A percentile compares a stretch with the other conserved stretches of the same genome.
These are phyloP conservation scores for Calliphora vicina DNA, from an alignment of 1,140 invertebrate genomes.

Conservation along the genomic window DNA sequence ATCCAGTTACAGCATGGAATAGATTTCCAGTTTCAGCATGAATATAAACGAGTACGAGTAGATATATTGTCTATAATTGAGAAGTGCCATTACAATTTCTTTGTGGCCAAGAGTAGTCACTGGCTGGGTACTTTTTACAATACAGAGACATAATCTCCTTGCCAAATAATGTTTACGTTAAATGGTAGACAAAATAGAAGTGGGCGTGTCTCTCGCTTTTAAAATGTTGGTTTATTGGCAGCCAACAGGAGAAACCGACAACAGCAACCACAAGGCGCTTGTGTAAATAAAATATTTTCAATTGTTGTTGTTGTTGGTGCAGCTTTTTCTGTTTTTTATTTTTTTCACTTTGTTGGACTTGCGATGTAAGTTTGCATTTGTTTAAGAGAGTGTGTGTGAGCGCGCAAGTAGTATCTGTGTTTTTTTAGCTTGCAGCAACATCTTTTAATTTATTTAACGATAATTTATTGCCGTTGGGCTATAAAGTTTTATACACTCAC, in stretches of 20 bases:
- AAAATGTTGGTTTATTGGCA: constrained; percentile 25
- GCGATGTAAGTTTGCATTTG: not conserved
- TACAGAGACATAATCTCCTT: not conserved
- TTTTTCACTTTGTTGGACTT: not conserved
- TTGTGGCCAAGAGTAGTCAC: not conserved
- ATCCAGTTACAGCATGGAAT: not conserved
- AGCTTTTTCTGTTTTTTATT: not conserved
- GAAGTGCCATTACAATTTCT: constrained; percentile 25
- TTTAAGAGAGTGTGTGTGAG: not conserved
- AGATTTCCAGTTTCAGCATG: constrained; percentile 19
- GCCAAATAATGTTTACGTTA: not conserved
- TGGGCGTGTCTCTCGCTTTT: constrained; percentile 15
- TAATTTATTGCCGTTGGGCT: constrained; percentile 36
- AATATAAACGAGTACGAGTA: not conserved
- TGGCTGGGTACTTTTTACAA: too few relatives aligned
- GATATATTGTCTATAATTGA: not conserved
- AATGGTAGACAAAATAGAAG: constrained; percentile 22
- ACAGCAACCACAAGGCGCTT: not conserved
- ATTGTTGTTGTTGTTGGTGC: not conserved
- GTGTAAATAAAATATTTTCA: not conserved
- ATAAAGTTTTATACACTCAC: constrained; percentile 28
- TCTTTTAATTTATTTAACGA: constrained; percentile 36
- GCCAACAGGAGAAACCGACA: constrained; percentile 15
- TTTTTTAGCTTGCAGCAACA: not conserved
- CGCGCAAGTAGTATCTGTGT: not conserved